These are phyloP conservation scores for Pocillopora damicornis DNA, from an alignment of 64 coral and sea anemone species.

Conservation along the genomic window DNA sequence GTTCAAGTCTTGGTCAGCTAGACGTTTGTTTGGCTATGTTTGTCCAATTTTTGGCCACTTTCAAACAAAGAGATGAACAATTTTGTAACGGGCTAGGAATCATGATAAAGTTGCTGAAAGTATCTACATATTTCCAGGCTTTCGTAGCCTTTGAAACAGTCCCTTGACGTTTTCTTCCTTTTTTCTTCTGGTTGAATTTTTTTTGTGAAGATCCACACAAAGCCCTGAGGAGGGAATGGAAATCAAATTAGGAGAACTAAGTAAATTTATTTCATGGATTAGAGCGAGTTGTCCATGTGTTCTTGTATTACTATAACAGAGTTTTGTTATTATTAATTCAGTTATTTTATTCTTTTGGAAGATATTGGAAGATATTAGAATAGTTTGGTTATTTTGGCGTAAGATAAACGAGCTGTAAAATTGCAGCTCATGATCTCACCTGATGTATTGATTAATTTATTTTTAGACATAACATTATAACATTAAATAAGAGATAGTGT, in stretches of 20 bases:
- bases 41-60: constrained; percentile 1
- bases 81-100: not conserved
- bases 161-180: not conserved
- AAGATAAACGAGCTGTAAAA: too few species aligned
- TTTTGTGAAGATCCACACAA: not conserved
- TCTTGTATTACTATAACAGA: too few species aligned
- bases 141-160: not conserved
- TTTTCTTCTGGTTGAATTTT: not conserved
- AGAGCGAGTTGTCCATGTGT: too few species aligned
- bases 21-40: not conserved
- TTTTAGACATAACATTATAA: too few species aligned
- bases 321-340: too few species aligned
- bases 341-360: too few species aligned
- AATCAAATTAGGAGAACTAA: not conserved
- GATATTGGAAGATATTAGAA: too few species aligned
- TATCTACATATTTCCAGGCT: not conserved
- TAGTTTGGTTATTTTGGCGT: too few species aligned
- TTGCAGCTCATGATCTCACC: too few species aligned
- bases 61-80: not conserved
- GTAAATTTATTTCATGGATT: too few species aligned
- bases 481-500: too few species aligned
- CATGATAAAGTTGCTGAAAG: not conserved
- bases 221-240: constrained; percentile 1
- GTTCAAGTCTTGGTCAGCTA: not conserved
- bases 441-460: too few species aligned